Base-by-base conservation (phyloP, 2,797 vertebrate species). In the Pantherophis vulpinus region DNA sequence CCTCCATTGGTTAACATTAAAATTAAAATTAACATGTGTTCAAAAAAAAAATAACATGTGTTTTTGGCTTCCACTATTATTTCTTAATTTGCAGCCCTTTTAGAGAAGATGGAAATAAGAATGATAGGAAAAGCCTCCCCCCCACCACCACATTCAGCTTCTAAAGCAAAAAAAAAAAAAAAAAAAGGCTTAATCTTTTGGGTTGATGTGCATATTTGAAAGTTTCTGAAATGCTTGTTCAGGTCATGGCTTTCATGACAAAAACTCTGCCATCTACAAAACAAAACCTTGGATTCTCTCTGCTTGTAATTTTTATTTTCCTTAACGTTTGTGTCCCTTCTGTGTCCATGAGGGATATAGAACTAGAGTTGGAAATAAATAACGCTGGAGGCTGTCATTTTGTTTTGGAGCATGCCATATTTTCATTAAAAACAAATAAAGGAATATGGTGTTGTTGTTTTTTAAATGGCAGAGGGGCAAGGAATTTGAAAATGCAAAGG, bases 21-120 rank as follows among this genome's bases (percentile, higher is more conserved):
- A 94, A 92, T 4, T 4, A 47, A 63, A 29, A 63, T 63, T 63
- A 63, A 23, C 0, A 5, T 8, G 12, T 16, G 66, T 55, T 91
- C 55, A 56, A 56, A 56, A 51, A 63, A 29, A 63, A 63, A 29
- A 29, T 63, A 63, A 29, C 0, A 3, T 5, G 10, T 23, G 66
- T 55, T 91, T 70, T 89, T 56, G 86, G 0, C 1, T 93, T 93
- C 91, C 79, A 54, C 51, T 86, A 90, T 89, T 18, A 79, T 54
- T 74, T 83, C 55, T 25, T 79, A 79, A 61, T 86, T 12, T 88
- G 27, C 54, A 91, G 86, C 18, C 13, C 88, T 94, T 87, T 83
- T 93, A 95, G 91, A 74, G 42, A 90, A 96, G 56, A 74, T 61
- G 94, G 79, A 93, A 95, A 83, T 63, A 95, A 90, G 79, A 56